These are phyloP conservation scores for Acanthosoma haemorrhoidale DNA, from an alignment of 2,888 invertebrate genomes.

Conservation along the genomic window DNA sequence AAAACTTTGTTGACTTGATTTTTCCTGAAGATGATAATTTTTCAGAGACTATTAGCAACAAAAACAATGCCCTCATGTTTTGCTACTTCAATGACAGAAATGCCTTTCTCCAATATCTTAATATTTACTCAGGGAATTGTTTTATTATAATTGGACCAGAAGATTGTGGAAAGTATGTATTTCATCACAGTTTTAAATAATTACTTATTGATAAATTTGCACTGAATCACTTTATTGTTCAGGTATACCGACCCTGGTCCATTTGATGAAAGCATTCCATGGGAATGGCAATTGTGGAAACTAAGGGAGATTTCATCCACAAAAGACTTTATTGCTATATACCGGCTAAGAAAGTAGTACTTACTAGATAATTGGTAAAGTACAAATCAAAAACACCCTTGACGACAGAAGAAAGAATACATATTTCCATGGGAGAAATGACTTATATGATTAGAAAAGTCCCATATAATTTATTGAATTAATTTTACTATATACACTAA, in stretches of 20 bases:
- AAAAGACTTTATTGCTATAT: conserved; percentile 61
- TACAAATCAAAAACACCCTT: too few relatives aligned
- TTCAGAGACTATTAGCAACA: conserved; percentile 44
- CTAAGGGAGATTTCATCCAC: conserved; percentile 57
- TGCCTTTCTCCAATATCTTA: conserved; percentile 64
- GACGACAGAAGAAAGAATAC: too few relatives aligned
- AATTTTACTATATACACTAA: too few relatives aligned
- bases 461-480: too few relatives aligned
- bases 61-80: conserved; percentile 61
- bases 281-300: conserved; percentile 55
- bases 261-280: conserved; percentile 51
- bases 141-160: conserved; percentile 69
- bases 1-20: conserved; percentile 61
- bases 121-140: conserved; percentile 57
- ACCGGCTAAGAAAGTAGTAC: conserved; percentile 45
- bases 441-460: too few relatives aligned
- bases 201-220: neutral
- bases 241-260: conserved; percentile 68
- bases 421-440: too few relatives aligned
- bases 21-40: conserved; percentile 49
- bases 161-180: conserved; percentile 48
- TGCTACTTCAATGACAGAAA: conserved; percentile 72
- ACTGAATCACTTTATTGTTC: neutral
- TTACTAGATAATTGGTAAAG: too few relatives aligned
- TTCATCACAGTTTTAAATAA: neutral